These are phyloP conservation scores for Allobates femoralis DNA, from an alignment of 2,797 vertebrate genomes.

Conservation along the genomic window DNA sequence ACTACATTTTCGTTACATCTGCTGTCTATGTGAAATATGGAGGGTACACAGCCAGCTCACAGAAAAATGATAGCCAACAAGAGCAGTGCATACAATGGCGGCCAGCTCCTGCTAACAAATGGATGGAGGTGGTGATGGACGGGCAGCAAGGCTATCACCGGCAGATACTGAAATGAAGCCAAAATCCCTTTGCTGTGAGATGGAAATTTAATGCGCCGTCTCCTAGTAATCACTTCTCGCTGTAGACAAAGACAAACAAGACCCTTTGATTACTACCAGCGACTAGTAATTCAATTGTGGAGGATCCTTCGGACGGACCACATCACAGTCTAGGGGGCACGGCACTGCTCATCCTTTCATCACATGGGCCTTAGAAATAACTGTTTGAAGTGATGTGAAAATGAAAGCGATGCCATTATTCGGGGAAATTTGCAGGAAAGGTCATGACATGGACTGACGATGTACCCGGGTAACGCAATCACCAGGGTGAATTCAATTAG, in stretches of 20 bases:
- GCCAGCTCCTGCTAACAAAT: no score
- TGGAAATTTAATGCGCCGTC: background rate
- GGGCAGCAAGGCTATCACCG: background rate
- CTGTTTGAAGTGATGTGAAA: conserved; percentile 69
- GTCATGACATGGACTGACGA: conserved; percentile 73
- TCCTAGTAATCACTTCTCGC: background rate
- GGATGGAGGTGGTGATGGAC: no score
- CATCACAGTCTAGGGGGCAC: background rate
- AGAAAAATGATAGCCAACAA: no score
- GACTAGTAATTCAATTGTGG: conserved; percentile 29
- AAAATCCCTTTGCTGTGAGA: background rate
- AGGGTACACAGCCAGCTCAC: no score
- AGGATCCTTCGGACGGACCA: background rate
- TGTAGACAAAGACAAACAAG: conserved; percentile 11
- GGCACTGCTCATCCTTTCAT: conserved; percentile 34
- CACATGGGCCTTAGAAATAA: conserved; percentile 62
- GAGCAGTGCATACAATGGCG: no score
- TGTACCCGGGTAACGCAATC: conserved; percentile 64
- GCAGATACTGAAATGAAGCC: background rate
- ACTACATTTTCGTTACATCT: no score
- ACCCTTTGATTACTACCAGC: conserved; percentile 24
- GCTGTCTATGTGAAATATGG: no score
- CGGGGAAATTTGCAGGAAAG: conserved; percentile 73
- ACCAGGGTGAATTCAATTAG: conserved; percentile 64
- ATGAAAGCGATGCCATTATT: conserved; percentile 71